Percentiles rank a stretch among this genome's conserved stretches.
Evolutionary conservation across 2,888 invertebrate species (phyloP).

Genomic region (Parnassius smintheus): DNA sequence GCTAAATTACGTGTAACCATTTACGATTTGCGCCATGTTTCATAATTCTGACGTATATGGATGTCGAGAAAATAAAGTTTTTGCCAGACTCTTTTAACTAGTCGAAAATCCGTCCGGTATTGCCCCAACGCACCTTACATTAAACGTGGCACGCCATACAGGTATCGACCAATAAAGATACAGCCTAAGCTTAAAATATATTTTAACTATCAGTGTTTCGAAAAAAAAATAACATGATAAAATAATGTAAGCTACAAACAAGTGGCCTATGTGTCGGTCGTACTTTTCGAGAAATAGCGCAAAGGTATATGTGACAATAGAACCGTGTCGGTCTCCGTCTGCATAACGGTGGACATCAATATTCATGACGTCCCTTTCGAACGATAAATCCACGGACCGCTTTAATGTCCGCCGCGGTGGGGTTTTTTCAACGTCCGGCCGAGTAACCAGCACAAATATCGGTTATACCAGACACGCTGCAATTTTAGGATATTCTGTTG

Average conservation of each 20-base stretch:
- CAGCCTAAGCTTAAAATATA: no score
- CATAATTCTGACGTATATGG: no score
- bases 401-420: constrained; percentile 18
- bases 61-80: no score
- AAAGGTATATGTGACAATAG: constrained; percentile 17
- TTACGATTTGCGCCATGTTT: no score
- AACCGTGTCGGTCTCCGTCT: constrained; percentile 4
- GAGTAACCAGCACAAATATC: background rate
- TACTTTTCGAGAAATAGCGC: constrained; percentile 10
- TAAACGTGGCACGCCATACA: no score
- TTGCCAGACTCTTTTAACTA: no score
- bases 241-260: background rate
- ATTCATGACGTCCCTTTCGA: constrained; percentile 26
- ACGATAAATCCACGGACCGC: constrained; percentile 22
- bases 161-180: no score
- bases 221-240: no score
- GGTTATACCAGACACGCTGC: background rate
- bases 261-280: background rate
- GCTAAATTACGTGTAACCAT: no score
- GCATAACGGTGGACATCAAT: constrained; percentile 20
- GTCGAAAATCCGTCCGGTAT: no score
- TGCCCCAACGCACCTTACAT: no score
- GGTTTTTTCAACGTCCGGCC: constrained; percentile 23
- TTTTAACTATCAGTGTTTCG: no score
- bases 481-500: background rate